phyloP scores from a whole-genome alignment of 2,888 invertebrate genomes.

The Clepsis dumicolana region DNA sequence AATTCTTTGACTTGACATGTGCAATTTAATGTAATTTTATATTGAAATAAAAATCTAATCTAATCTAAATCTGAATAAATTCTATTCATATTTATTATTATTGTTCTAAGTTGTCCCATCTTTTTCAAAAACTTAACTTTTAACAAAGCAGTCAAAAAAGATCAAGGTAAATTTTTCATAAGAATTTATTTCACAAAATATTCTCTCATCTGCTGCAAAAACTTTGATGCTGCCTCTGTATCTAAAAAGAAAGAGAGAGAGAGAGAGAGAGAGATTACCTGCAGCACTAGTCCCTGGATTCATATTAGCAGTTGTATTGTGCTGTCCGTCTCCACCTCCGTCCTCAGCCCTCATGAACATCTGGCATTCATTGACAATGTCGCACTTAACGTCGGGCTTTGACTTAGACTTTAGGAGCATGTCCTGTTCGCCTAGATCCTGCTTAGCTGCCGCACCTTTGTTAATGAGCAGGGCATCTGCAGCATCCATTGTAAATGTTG shows the following conservation, averaged over 20 bases:
- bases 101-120: too few relatives aligned
- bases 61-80: too few relatives aligned
- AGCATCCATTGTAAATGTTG: conserved; percentile 63
- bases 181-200: too few relatives aligned
- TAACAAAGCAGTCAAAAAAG: too few relatives aligned
- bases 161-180: too few relatives aligned
- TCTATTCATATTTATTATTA: too few relatives aligned
- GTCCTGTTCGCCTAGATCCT: conserved; percentile 58
- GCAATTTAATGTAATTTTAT: too few relatives aligned
- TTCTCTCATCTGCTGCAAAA: too few relatives aligned
- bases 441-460: conserved; percentile 51
- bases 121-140: too few relatives aligned
- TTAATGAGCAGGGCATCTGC: conserved; percentile 61
- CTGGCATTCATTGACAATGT: conserved; percentile 78
- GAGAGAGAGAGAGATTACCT: conserved; percentile 43
- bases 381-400: conserved; percentile 62
- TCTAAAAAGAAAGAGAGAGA: not conserved
- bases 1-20: too few relatives aligned
- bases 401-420: conserved; percentile 59
- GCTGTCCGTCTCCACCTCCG: conserved; percentile 74
- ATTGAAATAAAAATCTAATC: too few relatives aligned
- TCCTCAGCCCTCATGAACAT: conserved; percentile 78
- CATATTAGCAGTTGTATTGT: conserved; percentile 57
- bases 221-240: not conserved
- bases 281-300: conserved; percentile 56